Evolutionary conservation across 2,888 invertebrate species (phyloP).

Genomic region (Thereva nobilitata): DNA sequence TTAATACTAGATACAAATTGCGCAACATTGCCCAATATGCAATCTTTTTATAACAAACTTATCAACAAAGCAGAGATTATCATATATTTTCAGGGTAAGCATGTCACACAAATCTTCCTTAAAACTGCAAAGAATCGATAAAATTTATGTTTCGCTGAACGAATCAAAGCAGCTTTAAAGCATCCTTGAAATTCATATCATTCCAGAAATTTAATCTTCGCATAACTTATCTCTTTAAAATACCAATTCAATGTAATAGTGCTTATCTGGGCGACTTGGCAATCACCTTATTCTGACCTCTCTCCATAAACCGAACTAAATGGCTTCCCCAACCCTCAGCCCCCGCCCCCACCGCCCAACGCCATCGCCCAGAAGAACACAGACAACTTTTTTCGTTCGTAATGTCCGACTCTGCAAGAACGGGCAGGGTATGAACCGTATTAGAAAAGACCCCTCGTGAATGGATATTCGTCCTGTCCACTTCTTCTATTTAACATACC

Average conservation of each 20-base stretch:
- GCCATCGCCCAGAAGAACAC: conserved; percentile 4
- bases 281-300: conserved; percentile 15
- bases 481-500: conserved; percentile 8
- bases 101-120: no score
- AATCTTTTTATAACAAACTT: no score
- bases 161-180: no score
- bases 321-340: neutral
- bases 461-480: conserved; percentile 29
- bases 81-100: no score
- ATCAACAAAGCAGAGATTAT: no score
- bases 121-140: no score
- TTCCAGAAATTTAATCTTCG: conserved; percentile 17
- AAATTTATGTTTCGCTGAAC: no score
- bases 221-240: conserved; percentile 35
- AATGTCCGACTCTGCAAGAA: conserved; percentile 31
- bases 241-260: conserved; percentile 33
- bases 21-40: no score
- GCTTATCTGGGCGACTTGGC: conserved; percentile 25
- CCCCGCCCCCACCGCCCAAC: neutral
- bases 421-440: conserved; percentile 25
- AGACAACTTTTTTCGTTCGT: conserved; percentile 32
- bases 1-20: no score
- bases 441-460: conserved; percentile 30
- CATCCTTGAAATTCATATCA: no score
- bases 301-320: conserved; percentile 14